These are phyloP conservation scores for Asobara japonica DNA, from an alignment of 1,140 invertebrate species.

Conservation along the genomic window DNA sequence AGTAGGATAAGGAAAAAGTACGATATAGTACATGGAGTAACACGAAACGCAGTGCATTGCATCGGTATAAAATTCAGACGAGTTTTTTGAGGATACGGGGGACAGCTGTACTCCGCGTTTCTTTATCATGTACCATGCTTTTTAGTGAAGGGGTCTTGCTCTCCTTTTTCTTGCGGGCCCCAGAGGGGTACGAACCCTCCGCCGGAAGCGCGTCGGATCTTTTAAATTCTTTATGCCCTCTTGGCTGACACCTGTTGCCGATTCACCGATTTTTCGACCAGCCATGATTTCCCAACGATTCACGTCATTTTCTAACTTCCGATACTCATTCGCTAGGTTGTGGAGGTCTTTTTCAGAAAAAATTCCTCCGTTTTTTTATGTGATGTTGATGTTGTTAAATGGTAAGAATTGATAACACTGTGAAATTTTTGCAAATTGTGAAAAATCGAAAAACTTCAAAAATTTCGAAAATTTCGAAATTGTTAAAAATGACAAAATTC, in stretches of 20 bases:
- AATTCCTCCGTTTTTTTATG: no score
- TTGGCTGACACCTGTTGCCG: slow-evolving; percentile 34
- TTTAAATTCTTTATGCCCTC: slow-evolving; percentile 36
- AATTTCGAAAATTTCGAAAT: no score
- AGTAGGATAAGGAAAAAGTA: slow-evolving; percentile 13
- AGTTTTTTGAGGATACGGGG: slow-evolving; percentile 36
- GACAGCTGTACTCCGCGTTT: slow-evolving; percentile 36
- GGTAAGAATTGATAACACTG: no score
- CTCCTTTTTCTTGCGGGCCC: background rate
- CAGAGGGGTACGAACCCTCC: slow-evolving; percentile 21
- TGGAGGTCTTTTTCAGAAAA: no score
- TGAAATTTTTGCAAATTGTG: no score
- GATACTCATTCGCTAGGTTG: no score
- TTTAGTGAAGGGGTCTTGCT: background rate
- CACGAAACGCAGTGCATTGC: slow-evolving; percentile 34
- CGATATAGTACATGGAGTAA: slow-evolving; percentile 17
- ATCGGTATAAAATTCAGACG: slow-evolving; percentile 37
- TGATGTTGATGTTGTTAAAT: no score
- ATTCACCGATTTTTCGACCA: slow-evolving; percentile 23
- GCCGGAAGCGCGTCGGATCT: slow-evolving; percentile 35
- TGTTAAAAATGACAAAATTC: no score
- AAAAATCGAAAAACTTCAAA: no score
- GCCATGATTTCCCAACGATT: slow-evolving; percentile 27
- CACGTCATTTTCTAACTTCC: background rate
- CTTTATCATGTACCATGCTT: slow-evolving; percentile 30